Percentiles rank a stretch among this genome's conserved stretches.
Evolutionary conservation across 2,888 invertebrate species (phyloP).

Genomic region (Dryococelus australis): DNA sequence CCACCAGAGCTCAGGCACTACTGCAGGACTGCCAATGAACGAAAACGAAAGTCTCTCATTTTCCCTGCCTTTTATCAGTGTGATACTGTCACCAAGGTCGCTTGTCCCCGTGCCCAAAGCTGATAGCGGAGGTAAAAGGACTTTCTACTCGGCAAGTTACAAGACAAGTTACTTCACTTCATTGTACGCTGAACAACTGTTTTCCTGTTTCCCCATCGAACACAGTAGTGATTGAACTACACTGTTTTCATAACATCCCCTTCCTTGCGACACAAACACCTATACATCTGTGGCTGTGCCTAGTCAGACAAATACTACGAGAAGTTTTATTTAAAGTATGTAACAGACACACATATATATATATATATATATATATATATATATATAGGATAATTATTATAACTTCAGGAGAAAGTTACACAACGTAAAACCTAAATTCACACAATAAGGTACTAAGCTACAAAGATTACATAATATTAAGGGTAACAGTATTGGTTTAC

Average conservation of each 20-base stretch:
- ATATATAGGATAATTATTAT: too few species aligned
- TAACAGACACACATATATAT: too few species aligned
- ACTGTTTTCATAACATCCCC: neutral
- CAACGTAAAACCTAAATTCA: too few species aligned
- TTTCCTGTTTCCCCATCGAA: too few species aligned
- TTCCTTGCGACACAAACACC: neutral
- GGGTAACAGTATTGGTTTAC: too few species aligned
- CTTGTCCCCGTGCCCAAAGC: neutral
- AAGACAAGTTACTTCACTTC: neutral
- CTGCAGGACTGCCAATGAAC: neutral
- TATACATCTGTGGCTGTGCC: neutral
- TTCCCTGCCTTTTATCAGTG: neutral
- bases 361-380: too few species aligned
- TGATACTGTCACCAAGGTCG: neutral
- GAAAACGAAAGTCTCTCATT: neutral
- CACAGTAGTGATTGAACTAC: neutral
- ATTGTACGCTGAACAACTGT: neutral
- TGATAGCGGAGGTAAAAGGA: neutral
- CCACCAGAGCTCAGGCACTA: neutral
- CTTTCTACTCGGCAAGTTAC: neutral
- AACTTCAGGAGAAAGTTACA: too few species aligned
- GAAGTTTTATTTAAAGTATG: too few species aligned
- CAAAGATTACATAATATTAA: too few species aligned
- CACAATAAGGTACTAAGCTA: too few species aligned
- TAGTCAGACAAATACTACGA: too few species aligned